Evolutionary conservation across 2,797 vertebrate genomes (phyloP), one percentile per base, ranked within the genome.

Genomic region (Danio choprae): DNA sequence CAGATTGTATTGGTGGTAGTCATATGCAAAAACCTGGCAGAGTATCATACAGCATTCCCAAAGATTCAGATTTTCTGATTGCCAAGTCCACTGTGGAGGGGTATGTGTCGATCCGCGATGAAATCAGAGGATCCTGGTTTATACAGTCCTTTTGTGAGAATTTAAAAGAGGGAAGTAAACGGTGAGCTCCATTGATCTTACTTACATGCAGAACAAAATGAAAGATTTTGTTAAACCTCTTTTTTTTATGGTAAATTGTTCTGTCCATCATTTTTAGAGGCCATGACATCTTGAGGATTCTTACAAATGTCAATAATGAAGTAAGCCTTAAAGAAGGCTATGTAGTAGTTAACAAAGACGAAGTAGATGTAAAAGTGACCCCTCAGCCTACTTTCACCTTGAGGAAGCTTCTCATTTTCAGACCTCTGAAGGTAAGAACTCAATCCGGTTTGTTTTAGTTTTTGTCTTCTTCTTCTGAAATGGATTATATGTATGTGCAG

Each of bases 131-230:
- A 0, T 91, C 88, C 79, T 96, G 95, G 95, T 98, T 96, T 20
- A 87, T 97, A 65, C 95, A 97, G 38, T 91, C 95, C 0, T 80
- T 97, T 73, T 97, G 95, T 80, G 58, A 80, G 67, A 91, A 92
- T 84, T 85, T 98, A 20, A 77, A 64, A 83, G 16, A 86, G 50
- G 86, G 89, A 76, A 96, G 95, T 83, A 85, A 65, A 4, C 91
- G 88, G 96, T 98, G 91, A 91, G 59, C 13, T 0, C 1, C 18
- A 16, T 20, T n/a, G 2, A 6, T 16, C 5, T 22, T 62, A 48
- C 53, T 50, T 76, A 18, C n/a, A 80, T 29, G 22, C 20, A 5
- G 13, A 20, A 38, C 38, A 3, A 18, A 8, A 40, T 3, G 38
- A 4, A 22, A 5, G 4, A 0, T 44, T 56, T 9, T 43, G 41